phyloP scores from a whole-genome alignment of 2,113 vertebrate species.

The Esox niger region DNA sequence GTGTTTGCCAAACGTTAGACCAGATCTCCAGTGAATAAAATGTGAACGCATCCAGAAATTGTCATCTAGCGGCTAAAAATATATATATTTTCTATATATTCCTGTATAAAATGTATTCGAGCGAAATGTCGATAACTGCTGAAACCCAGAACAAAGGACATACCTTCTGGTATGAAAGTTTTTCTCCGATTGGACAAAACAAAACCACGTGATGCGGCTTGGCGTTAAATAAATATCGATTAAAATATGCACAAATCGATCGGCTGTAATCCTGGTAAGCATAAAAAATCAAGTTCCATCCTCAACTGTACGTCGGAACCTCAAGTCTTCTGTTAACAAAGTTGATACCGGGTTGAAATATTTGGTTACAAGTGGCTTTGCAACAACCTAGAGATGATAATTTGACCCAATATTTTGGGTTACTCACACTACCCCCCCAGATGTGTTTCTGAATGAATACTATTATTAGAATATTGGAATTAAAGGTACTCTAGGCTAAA shows the following conservation, averaged over 20 bases:
- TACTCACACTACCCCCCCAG: no score
- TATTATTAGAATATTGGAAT: no score
- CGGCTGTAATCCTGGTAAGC: background rate
- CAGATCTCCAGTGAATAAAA: slow-evolving; percentile 19
- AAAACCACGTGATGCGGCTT: slow-evolving; percentile 54
- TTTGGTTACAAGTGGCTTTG: background rate
- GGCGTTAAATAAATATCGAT: background rate
- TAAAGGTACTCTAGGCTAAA: no score
- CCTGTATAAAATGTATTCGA: background rate
- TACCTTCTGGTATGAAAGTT: slow-evolving; percentile 41
- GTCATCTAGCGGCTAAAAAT: background rate
- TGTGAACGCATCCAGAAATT: background rate
- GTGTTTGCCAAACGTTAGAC: slow-evolving; percentile 23
- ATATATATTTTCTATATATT: background rate
- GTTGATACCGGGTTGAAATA: background rate
- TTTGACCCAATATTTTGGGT: no score
- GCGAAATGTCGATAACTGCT: slow-evolving; percentile 14
- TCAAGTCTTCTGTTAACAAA: background rate
- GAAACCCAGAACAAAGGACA: slow-evolving; percentile 64
- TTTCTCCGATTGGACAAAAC: slow-evolving; percentile 55
- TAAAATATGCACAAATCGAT: background rate
- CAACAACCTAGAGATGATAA: no score
- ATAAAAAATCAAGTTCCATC: background rate
- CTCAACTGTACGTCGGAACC: background rate
- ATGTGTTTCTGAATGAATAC: no score